These are phyloP conservation scores for Indicator maculatus DNA, from an alignment of 2,113 vertebrate species.

Conservation along the genomic window DNA sequence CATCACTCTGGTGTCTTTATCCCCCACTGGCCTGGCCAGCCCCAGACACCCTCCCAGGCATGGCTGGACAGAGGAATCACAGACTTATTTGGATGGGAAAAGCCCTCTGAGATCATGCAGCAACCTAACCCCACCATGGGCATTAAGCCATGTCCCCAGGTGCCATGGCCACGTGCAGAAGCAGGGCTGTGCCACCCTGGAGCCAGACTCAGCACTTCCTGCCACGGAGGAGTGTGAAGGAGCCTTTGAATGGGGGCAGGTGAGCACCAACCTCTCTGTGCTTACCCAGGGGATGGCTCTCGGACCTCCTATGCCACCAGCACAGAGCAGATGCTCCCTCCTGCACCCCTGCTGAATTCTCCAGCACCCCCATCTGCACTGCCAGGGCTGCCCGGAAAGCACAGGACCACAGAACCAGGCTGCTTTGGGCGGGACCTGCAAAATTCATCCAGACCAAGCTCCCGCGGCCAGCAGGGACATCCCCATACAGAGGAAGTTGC, in stretches of 20 bases:
- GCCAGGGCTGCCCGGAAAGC: not conserved
- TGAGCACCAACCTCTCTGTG: rapidly evolving
- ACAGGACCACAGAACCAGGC: too few relatives aligned
- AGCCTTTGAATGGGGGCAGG: not conserved
- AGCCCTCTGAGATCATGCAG: too few relatives aligned
- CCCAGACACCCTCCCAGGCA: not conserved
- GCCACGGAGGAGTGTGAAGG: rapidly evolving
- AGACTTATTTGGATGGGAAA: too few relatives aligned
- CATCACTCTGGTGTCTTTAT: not conserved
- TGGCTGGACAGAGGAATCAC: rapidly evolving
- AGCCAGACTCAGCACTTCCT: not conserved
- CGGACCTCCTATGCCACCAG: not conserved
- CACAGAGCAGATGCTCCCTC: not conserved
- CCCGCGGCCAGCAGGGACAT: too few relatives aligned
- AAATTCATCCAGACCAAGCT: too few relatives aligned
- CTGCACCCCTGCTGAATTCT: not conserved
- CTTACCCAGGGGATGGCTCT: not conserved
- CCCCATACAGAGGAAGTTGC: too few relatives aligned
- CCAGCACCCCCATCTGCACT: rapidly evolving
- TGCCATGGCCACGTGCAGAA: not conserved
- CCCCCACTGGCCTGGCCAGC: rapidly evolving
- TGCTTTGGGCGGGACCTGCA: too few relatives aligned
- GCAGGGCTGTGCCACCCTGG: rapidly evolving
- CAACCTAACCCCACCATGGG: too few relatives aligned
- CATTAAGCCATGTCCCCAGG: too few relatives aligned